phyloP scores from a whole-genome alignment of 2,797 vertebrate genomes.

The Typhlichthys eigenmanni region DNA sequence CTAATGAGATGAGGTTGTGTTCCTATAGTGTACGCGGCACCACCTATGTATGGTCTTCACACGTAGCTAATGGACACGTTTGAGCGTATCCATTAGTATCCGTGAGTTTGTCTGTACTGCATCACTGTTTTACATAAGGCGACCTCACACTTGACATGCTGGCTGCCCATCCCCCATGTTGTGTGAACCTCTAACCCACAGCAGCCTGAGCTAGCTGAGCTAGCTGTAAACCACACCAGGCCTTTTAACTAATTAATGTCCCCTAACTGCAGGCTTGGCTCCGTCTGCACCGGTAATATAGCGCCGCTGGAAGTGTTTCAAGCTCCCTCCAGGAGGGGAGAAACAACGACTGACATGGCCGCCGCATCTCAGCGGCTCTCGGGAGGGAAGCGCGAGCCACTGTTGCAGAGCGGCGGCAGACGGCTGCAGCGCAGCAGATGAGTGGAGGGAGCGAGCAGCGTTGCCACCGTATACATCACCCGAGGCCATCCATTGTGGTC shows the following conservation, averaged over 20 bases:
- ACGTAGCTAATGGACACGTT: too few species aligned
- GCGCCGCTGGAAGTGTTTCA: constrained; percentile 20
- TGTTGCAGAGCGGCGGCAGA: constrained; percentile 26
- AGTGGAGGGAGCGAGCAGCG: constrained; percentile 45
- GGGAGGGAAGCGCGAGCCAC: constrained; percentile 27
- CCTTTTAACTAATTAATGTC: constrained; percentile 83
- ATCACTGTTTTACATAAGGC: constrained; percentile 42
- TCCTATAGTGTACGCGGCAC: too few species aligned
- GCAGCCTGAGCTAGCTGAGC: constrained; percentile 54
- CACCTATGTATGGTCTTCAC: too few species aligned
- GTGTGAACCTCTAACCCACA: constrained; percentile 54
- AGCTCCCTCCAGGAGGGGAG: constrained; percentile 32
- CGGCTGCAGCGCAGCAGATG: constrained; percentile 33
- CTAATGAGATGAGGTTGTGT: too few species aligned
- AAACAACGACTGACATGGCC: constrained; percentile 4
- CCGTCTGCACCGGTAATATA: constrained; percentile 28
- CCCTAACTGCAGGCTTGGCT: constrained; percentile 57
- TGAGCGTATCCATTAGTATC: too few species aligned
- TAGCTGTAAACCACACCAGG: constrained; percentile 80
- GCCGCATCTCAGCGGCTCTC: constrained; percentile 12
- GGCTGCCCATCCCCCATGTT: constrained; percentile 50
- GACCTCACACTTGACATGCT: constrained; percentile 27
- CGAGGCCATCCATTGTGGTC: constrained; percentile 68
- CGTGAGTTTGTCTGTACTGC: too few species aligned
- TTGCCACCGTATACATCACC: constrained; percentile 69